These are phyloP conservation scores for Micromys minutus DNA, from an alignment of 2,113 vertebrate genomes.

Conservation along the genomic window DNA sequence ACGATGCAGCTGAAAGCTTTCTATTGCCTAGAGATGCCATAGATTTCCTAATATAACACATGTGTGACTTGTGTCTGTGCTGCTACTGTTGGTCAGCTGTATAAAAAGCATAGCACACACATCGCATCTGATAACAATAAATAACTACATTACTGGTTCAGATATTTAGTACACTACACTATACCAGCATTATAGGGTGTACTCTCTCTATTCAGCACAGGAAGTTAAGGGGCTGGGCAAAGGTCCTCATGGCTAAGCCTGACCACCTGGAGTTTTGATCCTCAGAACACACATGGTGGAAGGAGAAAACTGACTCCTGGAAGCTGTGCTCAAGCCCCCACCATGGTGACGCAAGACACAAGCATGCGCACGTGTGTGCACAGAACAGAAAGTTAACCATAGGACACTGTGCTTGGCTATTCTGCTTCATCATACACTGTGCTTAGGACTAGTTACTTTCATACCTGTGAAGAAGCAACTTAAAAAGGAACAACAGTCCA, in stretches of 20 bases:
- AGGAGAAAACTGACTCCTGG: background rate
- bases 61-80: background rate
- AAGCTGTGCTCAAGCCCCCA: background rate
- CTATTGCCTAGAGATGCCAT: background rate
- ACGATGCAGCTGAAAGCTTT: background rate
- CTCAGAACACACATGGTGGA: background rate
- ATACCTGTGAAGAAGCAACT: background rate
- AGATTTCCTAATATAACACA: background rate
- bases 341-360: background rate
- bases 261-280: background rate
- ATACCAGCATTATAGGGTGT: background rate
- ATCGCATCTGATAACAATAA: background rate
- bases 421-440: background rate
- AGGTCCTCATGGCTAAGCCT: background rate
- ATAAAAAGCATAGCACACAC: background rate
- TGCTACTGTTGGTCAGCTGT: background rate
- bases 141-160: background rate
- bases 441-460: background rate
- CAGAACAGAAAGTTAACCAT: background rate
- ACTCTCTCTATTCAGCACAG: background rate
- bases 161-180: background rate
- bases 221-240: background rate
- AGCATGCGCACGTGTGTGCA: background rate
- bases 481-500: background rate
- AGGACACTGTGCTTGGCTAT: background rate